These are phyloP conservation scores for Amphiprion ocellaris DNA, from an alignment of 2,113 vertebrate genomes.

Conservation along the genomic window DNA sequence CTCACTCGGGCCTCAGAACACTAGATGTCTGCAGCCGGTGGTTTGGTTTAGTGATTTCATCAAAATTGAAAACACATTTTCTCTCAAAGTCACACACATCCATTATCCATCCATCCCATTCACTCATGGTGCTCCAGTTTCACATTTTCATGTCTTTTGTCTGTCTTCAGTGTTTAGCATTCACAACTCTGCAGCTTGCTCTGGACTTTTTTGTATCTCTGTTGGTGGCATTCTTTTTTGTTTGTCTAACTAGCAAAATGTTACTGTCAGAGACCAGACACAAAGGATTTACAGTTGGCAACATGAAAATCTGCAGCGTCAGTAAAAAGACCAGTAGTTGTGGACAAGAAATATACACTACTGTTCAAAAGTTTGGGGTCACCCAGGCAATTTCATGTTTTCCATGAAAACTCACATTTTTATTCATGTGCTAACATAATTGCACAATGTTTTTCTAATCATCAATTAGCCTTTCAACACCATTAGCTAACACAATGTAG, in stretches of 20 bases:
- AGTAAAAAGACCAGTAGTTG: no score
- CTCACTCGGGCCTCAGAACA: neutral
- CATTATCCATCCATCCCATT: neutral
- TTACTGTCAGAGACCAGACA: neutral
- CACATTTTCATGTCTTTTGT: neutral
- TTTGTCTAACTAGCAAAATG: neutral
- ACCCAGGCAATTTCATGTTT: no score
- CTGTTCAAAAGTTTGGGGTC: no score
- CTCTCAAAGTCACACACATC: constrained; percentile 6
- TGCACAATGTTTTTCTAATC: no score
- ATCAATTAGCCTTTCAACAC: no score
- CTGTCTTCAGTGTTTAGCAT: neutral
- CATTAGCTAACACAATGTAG: no score
- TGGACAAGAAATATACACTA: no score
- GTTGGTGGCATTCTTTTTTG: neutral
- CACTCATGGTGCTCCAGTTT: neutral
- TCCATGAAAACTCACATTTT: no score
- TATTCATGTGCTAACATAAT: no score
- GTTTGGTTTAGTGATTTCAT: constrained; percentile 22
- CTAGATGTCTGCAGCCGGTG: neutral
- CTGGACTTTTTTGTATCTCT: neutral
- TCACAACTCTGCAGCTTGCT: neutral
- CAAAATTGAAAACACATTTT: constrained; percentile 39
- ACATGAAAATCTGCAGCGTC: neutral
- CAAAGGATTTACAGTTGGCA: neutral